A percentile compares a stretch with the other conserved stretches of the same genome.
These are phyloP conservation scores for Bradypodion ventrale DNA, from an alignment of 2,797 vertebrate species.

Conservation along the genomic window DNA sequence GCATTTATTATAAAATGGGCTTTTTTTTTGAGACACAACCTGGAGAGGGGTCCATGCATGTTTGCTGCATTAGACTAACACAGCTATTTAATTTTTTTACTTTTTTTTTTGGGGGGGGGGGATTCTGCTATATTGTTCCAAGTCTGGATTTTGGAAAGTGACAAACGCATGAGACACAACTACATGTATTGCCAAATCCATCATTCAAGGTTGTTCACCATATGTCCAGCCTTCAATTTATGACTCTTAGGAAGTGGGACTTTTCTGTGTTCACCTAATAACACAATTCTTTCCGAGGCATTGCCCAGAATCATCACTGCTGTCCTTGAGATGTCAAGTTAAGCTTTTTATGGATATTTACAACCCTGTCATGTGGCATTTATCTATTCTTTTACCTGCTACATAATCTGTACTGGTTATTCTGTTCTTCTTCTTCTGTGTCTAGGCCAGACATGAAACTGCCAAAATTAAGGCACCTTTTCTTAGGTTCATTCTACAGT, in stretches of 20 bases:
- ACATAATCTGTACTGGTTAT: not conserved
- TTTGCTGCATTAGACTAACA: too few species aligned
- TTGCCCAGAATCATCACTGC: not conserved
- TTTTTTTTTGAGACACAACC: too few species aligned
- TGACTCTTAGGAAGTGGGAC: not conserved
- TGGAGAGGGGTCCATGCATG: too few species aligned
- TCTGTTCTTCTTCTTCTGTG: too few species aligned
- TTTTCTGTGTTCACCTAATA: not conserved
- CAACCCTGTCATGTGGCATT: not conserved
- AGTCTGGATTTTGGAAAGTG: not conserved
- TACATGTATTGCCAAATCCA: not conserved
- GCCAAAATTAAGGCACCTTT: too few species aligned
- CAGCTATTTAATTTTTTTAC: too few species aligned
- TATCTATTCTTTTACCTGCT: not conserved
- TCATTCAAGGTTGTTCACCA: not conserved
- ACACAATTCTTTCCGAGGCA: not conserved
- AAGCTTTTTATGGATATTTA: not conserved
- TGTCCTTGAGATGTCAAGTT: not conserved
- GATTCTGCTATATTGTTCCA: not conserved
- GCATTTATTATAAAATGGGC: too few species aligned
- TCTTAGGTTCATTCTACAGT: too few species aligned
- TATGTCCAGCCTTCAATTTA: not conserved
- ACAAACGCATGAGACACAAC: not conserved
- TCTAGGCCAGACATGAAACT: too few species aligned
- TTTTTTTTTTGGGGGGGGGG: too few species aligned